phyloP scores from a whole-genome alignment of 2,888 invertebrate species.

The Euplexia lucipara region DNA sequence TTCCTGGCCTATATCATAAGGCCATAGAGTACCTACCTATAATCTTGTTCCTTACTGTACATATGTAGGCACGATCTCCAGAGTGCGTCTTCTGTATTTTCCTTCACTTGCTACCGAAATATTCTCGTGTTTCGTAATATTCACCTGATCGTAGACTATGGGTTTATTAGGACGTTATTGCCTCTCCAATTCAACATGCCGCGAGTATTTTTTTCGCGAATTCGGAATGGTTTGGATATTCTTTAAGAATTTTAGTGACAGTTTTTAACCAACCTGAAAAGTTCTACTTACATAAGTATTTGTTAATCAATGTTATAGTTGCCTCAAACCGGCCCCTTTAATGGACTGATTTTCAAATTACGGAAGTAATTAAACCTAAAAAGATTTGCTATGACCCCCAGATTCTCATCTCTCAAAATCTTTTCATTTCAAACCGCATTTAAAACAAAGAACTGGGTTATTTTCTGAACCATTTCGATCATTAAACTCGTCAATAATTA shows the following conservation, averaged over 20 bases:
- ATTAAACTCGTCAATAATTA: slow-evolving; percentile 64
- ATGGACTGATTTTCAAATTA: neutral
- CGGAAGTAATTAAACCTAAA: slow-evolving; percentile 24
- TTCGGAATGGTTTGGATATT: slow-evolving; percentile 18
- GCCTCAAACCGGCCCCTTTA: neutral
- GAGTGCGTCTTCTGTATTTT: slow-evolving; percentile 4
- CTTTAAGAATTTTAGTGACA: neutral
- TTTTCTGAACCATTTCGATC: slow-evolving; percentile 43
- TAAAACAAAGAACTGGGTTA: slow-evolving; percentile 54
- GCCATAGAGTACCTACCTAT: too few relatives aligned
- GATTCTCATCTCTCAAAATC: slow-evolving; percentile 19
- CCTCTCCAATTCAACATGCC: slow-evolving; percentile 47
- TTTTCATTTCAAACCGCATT: slow-evolving; percentile 44
- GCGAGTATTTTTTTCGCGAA: slow-evolving; percentile 50
- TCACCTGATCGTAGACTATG: slow-evolving; percentile 62
- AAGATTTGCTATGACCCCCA: slow-evolving; percentile 16
- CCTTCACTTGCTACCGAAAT: slow-evolving; percentile 7
- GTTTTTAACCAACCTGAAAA: too few relatives aligned
- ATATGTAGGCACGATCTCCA: neutral
- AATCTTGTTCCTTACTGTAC: too few relatives aligned
- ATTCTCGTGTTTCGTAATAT: slow-evolving; percentile 59
- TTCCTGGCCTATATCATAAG: too few relatives aligned
- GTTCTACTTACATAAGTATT: neutral
- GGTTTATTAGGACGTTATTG: slow-evolving; percentile 63
- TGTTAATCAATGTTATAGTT: neutral